Conservation (phyloP, 2,113 vertebrate species). For the Pyxicephalus adspersus region DNA sequence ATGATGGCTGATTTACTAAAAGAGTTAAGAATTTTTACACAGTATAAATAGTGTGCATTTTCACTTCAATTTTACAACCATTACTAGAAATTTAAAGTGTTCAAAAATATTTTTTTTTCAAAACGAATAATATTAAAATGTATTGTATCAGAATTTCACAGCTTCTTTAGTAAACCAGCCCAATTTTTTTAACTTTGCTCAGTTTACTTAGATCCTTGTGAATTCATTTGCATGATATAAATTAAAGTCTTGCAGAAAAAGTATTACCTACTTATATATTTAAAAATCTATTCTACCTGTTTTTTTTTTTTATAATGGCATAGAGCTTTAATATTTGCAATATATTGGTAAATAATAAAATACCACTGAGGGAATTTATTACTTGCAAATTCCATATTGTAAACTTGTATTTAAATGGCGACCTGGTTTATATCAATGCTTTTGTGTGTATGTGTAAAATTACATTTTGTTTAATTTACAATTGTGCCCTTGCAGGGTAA, state of each 20-base stretch:
- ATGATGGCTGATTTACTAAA: no score
- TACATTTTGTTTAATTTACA: background rate
- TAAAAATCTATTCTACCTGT: background rate
- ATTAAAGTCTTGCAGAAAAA: conserved; percentile 6
- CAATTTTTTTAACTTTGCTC: conserved; percentile 12
- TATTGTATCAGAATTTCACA: no score
- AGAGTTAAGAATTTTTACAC: no score
- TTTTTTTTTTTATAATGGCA: conserved; percentile 37
- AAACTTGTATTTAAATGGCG: background rate
- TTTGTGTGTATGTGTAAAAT: background rate
- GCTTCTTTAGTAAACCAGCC: no score
- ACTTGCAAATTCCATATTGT: conserved; percentile 8
- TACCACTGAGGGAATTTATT: conserved; percentile 11
- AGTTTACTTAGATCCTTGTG: conserved; percentile 28
- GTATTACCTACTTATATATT: background rate
- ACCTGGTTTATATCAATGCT: background rate
- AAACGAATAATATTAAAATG: no score
- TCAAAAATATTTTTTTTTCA: no score
- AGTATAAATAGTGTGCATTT: no score
- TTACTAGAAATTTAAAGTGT: no score
- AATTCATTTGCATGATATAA: conserved; percentile 26
- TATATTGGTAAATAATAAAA: background rate
- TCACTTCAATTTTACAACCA: no score
- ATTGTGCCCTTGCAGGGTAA: background rate
- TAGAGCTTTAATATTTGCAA: conserved; percentile 11